Base-by-base conservation (phyloP, 2,888 invertebrate genomes). In the Pilophorus perplexus region DNA sequence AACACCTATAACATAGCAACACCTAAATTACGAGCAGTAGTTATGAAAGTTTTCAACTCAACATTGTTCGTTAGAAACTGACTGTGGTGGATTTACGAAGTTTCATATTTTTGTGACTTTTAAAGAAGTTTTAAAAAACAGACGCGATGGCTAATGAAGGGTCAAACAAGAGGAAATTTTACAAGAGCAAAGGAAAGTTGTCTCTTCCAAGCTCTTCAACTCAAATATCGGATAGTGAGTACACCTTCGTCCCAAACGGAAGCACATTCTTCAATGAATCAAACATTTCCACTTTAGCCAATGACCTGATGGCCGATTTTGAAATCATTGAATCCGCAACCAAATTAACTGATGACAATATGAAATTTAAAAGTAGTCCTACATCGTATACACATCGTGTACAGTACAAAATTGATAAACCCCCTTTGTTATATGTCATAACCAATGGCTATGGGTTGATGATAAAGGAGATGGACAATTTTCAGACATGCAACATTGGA, bases 101-200 rank as follows among this genome's bases (percentile, higher is more conserved):
- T 46, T 46, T 46, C 46, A 22, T 46, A 23, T 46, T 25, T 46
- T 46, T 46, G 44, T 18, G 44, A 44, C n/a, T 22, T 23, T 6
- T 23, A 46, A 46, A 46, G 25, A 22, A 46, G 8, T 20, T 18
- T 20, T 16, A 18, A 18, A 42, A 42, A 20, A 38, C 38, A 38
- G 38, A 42, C 42, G 46, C 46, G 46, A 46, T 38, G 38, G 38
- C 38, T 38, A 14, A 38, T 14, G 38, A 38, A 38, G 38, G 38
- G 12, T 38, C 6, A 46, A 46, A n/a, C n/a, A 46, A 46, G 46
- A 46, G 16, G 10, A 46, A 46, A 46, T 20, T 20, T 46, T 46
- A 46, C 46, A 22, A 46, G 46, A 46, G 46, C 46, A 46, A 46
- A 46, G 46, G 46, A 46, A 46, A 46, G 46, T 46, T 46, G 46